Percentiles rank a stretch among this genome's conserved stretches.
phyloP scores from a whole-genome alignment of 2,888 invertebrate species.

The Dendrolimus houi region DNA sequence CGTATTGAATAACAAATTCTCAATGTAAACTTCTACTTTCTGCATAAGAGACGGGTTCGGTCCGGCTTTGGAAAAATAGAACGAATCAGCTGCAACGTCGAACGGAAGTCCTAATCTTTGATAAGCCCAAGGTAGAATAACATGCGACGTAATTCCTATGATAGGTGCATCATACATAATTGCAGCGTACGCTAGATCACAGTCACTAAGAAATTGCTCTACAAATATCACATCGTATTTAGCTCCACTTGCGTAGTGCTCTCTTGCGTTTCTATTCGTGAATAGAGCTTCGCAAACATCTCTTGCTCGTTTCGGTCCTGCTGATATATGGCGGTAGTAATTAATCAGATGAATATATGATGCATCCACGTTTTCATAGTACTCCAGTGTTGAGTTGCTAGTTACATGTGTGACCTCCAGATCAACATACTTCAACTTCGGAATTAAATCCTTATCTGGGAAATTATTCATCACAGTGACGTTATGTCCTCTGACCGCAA shows the following conservation, averaged over 20 bases:
- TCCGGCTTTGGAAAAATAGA: slow-evolving; percentile 50
- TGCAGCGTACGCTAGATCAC: slow-evolving; percentile 50
- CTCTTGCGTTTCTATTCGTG: slow-evolving; percentile 29
- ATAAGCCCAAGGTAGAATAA: slow-evolving; percentile 62
- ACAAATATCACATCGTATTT: slow-evolving; percentile 63
- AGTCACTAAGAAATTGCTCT: slow-evolving; percentile 63
- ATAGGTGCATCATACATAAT: slow-evolving; percentile 57
- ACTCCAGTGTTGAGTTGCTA: slow-evolving; percentile 13
- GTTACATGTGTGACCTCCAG: slow-evolving; percentile 25
- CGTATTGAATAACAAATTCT: slow-evolving; percentile 24
- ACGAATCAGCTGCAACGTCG: slow-evolving; percentile 62
- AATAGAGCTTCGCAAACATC: slow-evolving; percentile 41
- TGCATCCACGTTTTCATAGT: slow-evolving; percentile 22
- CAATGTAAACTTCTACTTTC: slow-evolving; percentile 33
- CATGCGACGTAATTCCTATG: slow-evolving; percentile 70
- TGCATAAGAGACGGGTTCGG: slow-evolving; percentile 33
- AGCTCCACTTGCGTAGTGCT: slow-evolving; percentile 29
- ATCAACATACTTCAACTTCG: slow-evolving; percentile 74
- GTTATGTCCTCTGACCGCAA: slow-evolving; percentile 76
- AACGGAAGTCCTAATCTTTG: slow-evolving; percentile 62
- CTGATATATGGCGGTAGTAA: slow-evolving; percentile 22
- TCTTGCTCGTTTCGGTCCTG: slow-evolving; percentile 8
- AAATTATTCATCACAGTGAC: slow-evolving; percentile 79
- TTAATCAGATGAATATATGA: slow-evolving; percentile 24
- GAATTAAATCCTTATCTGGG: slow-evolving; percentile 48